A percentile compares a stretch with the other conserved stretches of the same genome.
phyloP scores from a whole-genome alignment of 2,797 vertebrate species.

The Xerus rutilus region DNA sequence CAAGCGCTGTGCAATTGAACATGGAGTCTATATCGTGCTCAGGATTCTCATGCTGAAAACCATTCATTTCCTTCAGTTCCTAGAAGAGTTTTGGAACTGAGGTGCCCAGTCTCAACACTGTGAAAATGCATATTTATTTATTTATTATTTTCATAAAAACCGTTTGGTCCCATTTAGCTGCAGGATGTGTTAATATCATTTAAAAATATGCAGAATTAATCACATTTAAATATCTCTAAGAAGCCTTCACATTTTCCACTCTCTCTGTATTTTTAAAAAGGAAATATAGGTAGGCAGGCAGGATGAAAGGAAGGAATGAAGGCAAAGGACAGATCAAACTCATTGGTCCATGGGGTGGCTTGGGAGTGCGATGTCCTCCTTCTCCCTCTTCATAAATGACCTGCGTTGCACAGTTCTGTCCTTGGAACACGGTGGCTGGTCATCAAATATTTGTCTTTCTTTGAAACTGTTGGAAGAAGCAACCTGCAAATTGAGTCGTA shows the following conservation, averaged over 20 bases:
- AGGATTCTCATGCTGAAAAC: constrained; percentile 26
- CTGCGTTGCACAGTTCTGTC: background rate
- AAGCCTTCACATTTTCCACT: background rate
- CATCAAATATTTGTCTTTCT: constrained; percentile 53
- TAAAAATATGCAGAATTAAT: constrained; percentile 47
- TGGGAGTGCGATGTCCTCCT: background rate
- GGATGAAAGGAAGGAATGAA: background rate
- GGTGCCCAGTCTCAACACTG: background rate
- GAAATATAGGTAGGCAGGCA: background rate
- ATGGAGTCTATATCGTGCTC: background rate
- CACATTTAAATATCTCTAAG: constrained; percentile 19
- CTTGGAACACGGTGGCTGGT: background rate
- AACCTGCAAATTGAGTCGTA: constrained; percentile 19
- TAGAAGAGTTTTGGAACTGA: background rate
- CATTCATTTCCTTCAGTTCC: constrained; percentile 19
- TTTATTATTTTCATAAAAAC: constrained; percentile 60
- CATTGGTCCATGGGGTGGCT: background rate
- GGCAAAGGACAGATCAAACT: background rate
- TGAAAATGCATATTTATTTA: constrained; percentile 47
- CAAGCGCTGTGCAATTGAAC: background rate
- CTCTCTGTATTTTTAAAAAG: background rate
- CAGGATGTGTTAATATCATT: background rate
- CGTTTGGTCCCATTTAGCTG: background rate
- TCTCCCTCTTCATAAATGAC: background rate
- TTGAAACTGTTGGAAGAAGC: constrained; percentile 12